Percentiles rank a stretch among this genome's conserved stretches.
These are phyloP conservation scores for Toxonevra muliebris DNA, from an alignment of 2,888 invertebrate genomes.

Conservation along the genomic window DNA sequence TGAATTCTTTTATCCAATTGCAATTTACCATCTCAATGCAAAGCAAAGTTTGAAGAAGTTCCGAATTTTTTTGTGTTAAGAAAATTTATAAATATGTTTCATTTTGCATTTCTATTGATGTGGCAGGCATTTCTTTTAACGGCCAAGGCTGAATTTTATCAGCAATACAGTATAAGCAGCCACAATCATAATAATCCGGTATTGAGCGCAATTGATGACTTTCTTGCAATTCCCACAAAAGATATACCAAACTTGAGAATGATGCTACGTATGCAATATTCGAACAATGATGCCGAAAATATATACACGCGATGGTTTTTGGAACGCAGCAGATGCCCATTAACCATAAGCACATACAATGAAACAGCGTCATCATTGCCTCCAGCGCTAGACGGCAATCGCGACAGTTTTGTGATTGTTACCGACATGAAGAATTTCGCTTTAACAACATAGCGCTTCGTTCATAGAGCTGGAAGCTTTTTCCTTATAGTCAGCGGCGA, in stretches of 20 bases:
- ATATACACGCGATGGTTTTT: constrained; percentile 48
- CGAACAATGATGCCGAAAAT: constrained; percentile 45
- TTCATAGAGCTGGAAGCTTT: constrained; percentile 45
- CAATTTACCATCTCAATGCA: no score
- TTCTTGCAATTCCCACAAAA: constrained; percentile 32
- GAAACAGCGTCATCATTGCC: background rate
- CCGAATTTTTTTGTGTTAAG: no score
- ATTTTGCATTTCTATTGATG: no score
- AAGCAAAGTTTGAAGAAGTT: no score
- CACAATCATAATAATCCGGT: no score
- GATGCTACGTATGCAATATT: constrained; percentile 38
- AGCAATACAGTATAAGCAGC: no score
- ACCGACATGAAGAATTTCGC: constrained; percentile 43
- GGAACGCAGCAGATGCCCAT: constrained; percentile 31
- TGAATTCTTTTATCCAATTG: no score
- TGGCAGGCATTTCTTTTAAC: no score
- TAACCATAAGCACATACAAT: constrained; percentile 29
- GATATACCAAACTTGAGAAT: constrained; percentile 43
- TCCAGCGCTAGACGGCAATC: constrained; percentile 9
- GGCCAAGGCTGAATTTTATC: no score
- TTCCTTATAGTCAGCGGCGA: constrained; percentile 49
- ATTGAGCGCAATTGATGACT: background rate
- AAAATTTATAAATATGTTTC: no score
- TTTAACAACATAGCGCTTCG: constrained; percentile 36
- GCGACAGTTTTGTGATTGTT: constrained; percentile 48